Base-by-base conservation (phyloP, 2,888 invertebrate genomes). In the Hymenopus coronatus region DNA sequence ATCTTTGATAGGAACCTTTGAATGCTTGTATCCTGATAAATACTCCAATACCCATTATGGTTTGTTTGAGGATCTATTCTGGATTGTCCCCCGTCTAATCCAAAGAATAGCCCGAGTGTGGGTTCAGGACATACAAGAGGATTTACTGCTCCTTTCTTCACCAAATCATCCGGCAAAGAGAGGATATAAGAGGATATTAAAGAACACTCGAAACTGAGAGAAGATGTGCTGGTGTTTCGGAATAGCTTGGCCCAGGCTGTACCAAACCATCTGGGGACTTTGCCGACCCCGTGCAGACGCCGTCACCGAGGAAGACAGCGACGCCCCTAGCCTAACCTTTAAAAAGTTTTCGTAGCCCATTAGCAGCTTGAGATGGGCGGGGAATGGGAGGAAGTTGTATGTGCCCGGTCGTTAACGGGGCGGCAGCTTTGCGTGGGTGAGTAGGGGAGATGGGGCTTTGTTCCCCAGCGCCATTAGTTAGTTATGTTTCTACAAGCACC, bases 271-370 rank as follows among this genome's bases (percentile, higher is more conserved):
- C 54, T 70, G 54, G 54, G 54, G 54, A 70, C 54, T 70, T 70
- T 70, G 25, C 54, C 54, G 54, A 70, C 54, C 54, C 54, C 20
- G 54, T 54, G 54, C 54, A 54, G 54, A 54, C 54, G 54, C 25
- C 54, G 54, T 70, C 54, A 70, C 54, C 54, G 54, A 70, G 54
- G 54, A 70, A 70, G 54, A 70, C 54, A 70, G 54, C 54, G 54
- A 70, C 54, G 54, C 54, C 33, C 86, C 85, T 88, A 86, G 40
- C 88, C 88, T 88, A 88, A 88, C 88, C 88, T 88, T 88, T 88
- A 88, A 88, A 88, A 88, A 88, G 40, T 88, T 88, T 87, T 88
- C 83, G 85, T 70, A 88, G 88, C 88, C 88, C 88, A 88, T 88
- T 88, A 88, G 88, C 88, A 85, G 88, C 85, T 88, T 86, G 85